Conservation (phyloP, 2,797 vertebrate genomes). For the Pangasius djambal region DNA sequence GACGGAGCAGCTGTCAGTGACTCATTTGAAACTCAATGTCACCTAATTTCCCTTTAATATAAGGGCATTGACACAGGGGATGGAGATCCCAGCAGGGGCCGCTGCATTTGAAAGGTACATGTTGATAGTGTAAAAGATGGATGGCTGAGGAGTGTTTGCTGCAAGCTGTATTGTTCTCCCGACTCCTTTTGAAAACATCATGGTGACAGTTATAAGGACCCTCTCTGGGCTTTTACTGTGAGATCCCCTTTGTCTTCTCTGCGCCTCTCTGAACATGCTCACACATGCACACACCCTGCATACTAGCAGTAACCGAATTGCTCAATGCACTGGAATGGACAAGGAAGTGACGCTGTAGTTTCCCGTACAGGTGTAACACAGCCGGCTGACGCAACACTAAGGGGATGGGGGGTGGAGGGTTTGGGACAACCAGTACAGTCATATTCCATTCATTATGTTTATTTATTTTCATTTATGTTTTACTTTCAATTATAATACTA, state of each 20-base stretch:
- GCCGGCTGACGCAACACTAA: constrained; percentile 1
- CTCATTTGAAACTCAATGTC: constrained; percentile 74
- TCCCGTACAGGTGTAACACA: constrained; percentile 16
- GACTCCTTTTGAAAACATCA: constrained; percentile 53
- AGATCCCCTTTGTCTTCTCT: constrained; percentile 48
- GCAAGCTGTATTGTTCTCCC: constrained; percentile 58
- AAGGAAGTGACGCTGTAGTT: constrained; percentile 21
- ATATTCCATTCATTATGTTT: neutral
- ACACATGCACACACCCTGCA: constrained; percentile 31
- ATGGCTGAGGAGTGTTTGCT: constrained; percentile 60
- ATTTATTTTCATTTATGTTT: neutral
- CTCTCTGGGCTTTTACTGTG: constrained; percentile 58
- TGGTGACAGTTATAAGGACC: constrained; percentile 65
- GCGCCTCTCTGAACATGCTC: constrained; percentile 44
- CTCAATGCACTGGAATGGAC: constrained; percentile 1
- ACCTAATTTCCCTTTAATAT: constrained; percentile 66
- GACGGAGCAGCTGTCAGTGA: constrained; percentile 63
- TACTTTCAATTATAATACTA: neutral
- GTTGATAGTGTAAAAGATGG: constrained; percentile 64
- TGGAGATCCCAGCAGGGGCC: constrained; percentile 62
- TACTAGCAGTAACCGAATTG: constrained; percentile 2
- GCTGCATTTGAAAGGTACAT: constrained; percentile 64
- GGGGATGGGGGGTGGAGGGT: neutral
- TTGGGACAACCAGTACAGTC: neutral
- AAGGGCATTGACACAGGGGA: constrained; percentile 59